Base-by-base conservation (phyloP, 2,888 invertebrate genomes). In the Eristalis pertinax region DNA sequence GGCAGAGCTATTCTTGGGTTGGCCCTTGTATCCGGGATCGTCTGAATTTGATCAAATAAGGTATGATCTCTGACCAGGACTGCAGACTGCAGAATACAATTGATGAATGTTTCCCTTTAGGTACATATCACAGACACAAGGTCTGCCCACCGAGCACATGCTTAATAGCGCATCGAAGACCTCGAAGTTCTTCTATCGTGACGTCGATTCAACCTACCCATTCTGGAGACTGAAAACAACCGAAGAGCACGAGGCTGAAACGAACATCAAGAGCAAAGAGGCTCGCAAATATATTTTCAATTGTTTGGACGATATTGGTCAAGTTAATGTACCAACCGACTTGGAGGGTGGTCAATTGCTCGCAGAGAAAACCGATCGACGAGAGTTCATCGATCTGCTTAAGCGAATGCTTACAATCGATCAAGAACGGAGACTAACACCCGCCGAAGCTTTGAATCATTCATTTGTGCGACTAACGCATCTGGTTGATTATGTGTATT, bases 231-330 rank as follows among this genome's bases (percentile, higher is more conserved):
- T 96, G 84, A 97, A 99, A 96, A 98, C 98, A 29, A 98, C 99
- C 26, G 99, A 99, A 93, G 99, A 99, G 93, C 98, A 99, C 93
- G 99, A 99, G 94, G 96, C 97, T 15, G 99, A 99, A 94, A 99
- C 99, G 67, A 98, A 98, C 89, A 98, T 99, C 91, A 99, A 99
- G 94, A 99, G 99, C 89, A 99, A 99, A 94, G 99, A 99, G 94
- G 99, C 99, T 4, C 94, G 99, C 91, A 99, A 99, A 93, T 99
- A 99, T 93, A 99, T 99, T 91, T 99, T 99, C 94, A 99, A 99
- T 94, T 99, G 99, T 94, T 95, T 99, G 90, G 99, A 99, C 92
- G 99, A 99, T 93, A 99, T 99, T 93, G 98, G 97, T 88, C 97
- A 98, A 94, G 98, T 98, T 8, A 98, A 98, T 92, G 98, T 98